Conservation (phyloP, 2,797 vertebrate species). For the Pachyuromys duprasi region DNA sequence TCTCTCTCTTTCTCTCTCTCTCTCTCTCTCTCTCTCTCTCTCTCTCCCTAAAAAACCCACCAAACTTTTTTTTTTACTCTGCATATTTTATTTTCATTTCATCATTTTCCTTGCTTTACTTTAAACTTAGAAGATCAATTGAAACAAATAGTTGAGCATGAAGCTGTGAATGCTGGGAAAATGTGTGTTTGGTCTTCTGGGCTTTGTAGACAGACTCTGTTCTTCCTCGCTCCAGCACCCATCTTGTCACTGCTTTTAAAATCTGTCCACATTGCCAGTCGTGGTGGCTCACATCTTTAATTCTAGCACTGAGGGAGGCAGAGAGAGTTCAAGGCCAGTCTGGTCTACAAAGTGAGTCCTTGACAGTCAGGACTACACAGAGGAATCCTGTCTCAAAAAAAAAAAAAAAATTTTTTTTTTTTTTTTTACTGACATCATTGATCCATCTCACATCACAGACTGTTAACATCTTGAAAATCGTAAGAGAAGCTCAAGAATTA, state of each 20-base stretch:
- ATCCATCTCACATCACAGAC: background rate
- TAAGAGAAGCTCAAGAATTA: background rate
- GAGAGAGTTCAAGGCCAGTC: too few relatives aligned
- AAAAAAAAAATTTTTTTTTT: too few relatives aligned
- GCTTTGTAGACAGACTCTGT: background rate
- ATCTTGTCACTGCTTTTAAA: background rate
- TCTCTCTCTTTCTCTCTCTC: too few relatives aligned
- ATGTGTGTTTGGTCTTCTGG: too few relatives aligned
- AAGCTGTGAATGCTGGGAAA: background rate
- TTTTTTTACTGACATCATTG: background rate
- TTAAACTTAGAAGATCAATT: background rate
- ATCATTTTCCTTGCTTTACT: background rate
- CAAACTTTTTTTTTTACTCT: background rate
- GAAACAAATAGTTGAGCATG: background rate
- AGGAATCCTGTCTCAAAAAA: too few relatives aligned
- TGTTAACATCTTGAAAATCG: background rate
- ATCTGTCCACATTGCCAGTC: background rate
- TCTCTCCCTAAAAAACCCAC: background rate
- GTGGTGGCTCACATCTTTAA: too few relatives aligned
- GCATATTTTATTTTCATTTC: background rate
- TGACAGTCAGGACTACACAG: too few relatives aligned
- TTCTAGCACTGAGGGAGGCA: too few relatives aligned
- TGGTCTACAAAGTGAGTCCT: too few relatives aligned
- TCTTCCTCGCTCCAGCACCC: background rate
- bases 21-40: too few relatives aligned